Base-by-base conservation (phyloP, 53 echinoderm and acorn worm genomes). In the Paelopatides confundens region DNA sequence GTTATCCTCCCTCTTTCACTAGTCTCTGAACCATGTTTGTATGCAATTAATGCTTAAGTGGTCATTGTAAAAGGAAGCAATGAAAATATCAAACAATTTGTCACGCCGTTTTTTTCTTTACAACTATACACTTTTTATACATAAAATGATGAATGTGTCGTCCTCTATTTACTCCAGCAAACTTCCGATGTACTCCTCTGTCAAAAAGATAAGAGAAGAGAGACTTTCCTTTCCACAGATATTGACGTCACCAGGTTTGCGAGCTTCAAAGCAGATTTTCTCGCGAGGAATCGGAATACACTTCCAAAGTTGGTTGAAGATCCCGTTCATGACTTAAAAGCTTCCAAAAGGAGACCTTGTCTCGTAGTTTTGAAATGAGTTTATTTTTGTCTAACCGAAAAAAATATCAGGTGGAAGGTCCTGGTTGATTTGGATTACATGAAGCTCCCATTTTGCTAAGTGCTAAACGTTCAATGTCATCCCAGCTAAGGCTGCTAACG, bases 381-480 rank as follows among this genome's bases (percentile, higher is more conserved):
- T 58, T 18, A 3, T 58, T 58, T 58, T 58, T 48, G 48, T 74
- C 27, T 21, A 26, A 23, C 4, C 4, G 38, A 39, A 10, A 24
- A 11, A 10, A 46, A 11, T 54, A 81, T 81, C 81, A 81, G 5
- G 91, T 88, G 28, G 94, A 94, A 18, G 94, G 88, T 21, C 94
- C 94, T 15, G 94, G 66, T 63, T 86, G 78, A 39, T 66, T 47
- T 26, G 82, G 63, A 26, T 77, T 82, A 54, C 17, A 18, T 71
- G 92, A 62, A 2, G 62, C 86, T 76, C 89, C 93, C 32, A 95
- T 53, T 71, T 87, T 89, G 66, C 86, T 90, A 71, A 92, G 77
- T 39, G 97, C 91, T 86, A 96, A 91, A 63, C 97, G 91, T 81
- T 96, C 97, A 63, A 96, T 95, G 53, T 96, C 97, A 77, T 94